Evolutionary conservation across 2,888 invertebrate species (phyloP), one percentile per base, ranked within the genome.

Genomic region (Calliopum simillimum): DNA sequence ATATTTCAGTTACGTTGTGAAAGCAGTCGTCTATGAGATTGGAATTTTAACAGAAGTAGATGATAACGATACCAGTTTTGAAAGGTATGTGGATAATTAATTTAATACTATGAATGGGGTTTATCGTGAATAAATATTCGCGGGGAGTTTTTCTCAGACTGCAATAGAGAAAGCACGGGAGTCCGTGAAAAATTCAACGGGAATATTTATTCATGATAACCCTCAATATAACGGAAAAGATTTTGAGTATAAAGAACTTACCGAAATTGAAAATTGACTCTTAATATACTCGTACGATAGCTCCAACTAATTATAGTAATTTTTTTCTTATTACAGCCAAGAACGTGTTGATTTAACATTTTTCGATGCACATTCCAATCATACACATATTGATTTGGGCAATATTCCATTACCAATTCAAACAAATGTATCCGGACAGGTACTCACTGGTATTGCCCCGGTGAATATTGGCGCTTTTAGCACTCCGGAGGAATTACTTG

Each of bases 21-120:
- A 87, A 77, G 89, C 89, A 0, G 86, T 89, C 5, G 88, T 89
- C 47, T 90, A 90, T 75, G 90, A 90, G 84, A 87, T 90, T 75
- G 90, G 90, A 69, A 88, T 90, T 74, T 82, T 90, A 43, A 89
- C 90, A 4, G 89, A 90, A 72, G 87, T 86, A 44, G 86, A 85
- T 71, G 87, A 87, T 53, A 87, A 87, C 21, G 85, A 84, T 12
- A 86, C 86, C 14, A 82, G 82, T 44, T 83, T 85, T 67, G 85
- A 84, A 73, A 84, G 76, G 78, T 78, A 71, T 62, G 11, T 56
- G 1, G 44, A 21, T 53, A n/a, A 55, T 41, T 59, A 21, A n/a
- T 49, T 19, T 8, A 55, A 14, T 43, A 44, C 33, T n/a, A n/a
- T n/a, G n/a, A n/a, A n/a, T 21, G 8, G 23, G 58, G 23, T 12